Conservation (phyloP, 2,888 invertebrate genomes). For the Ctena decussata region DNA sequence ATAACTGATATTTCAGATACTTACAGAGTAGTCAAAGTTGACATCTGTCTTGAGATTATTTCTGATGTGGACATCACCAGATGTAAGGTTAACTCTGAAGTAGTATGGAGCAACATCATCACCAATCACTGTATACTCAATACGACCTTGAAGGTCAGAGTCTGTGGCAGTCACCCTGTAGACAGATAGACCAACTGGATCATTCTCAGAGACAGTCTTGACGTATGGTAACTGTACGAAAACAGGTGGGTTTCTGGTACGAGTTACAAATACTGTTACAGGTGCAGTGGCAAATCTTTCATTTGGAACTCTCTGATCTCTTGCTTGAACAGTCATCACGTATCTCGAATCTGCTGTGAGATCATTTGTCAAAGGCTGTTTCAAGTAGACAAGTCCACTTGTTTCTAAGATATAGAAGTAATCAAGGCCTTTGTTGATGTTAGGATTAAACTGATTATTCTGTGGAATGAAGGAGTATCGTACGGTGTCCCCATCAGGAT, state of each 20-base stretch:
- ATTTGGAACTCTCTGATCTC: constrained; percentile 69
- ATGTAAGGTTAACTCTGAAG: constrained; percentile 70
- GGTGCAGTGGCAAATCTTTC: constrained; percentile 69
- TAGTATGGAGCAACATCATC: constrained; percentile 79
- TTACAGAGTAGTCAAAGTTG: constrained; percentile 70
- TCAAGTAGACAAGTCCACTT: constrained; percentile 78
- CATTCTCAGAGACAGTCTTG: constrained; percentile 71
- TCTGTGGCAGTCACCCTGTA: constrained; percentile 76
- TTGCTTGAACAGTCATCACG: constrained; percentile 69
- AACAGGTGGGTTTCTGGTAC: constrained; percentile 74
- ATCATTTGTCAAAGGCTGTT: constrained; percentile 73
- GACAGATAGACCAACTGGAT: constrained; percentile 57
- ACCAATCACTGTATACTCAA: constrained; percentile 77
- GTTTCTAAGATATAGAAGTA: constrained; percentile 82
- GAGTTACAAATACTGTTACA: constrained; percentile 74
- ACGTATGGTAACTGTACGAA: constrained; percentile 70
- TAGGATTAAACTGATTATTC: constrained; percentile 56
- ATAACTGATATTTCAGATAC: no score
- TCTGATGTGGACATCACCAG: constrained; percentile 65
- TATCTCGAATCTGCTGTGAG: constrained; percentile 49
- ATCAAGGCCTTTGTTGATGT: constrained; percentile 70
- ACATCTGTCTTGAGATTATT: constrained; percentile 68
- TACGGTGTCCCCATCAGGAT: constrained; percentile 74
- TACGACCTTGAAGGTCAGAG: constrained; percentile 72
- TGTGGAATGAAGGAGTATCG: constrained; percentile 66